Conservation (phyloP, 1,140 invertebrate species). For the Procambarus clarkii region DNA sequence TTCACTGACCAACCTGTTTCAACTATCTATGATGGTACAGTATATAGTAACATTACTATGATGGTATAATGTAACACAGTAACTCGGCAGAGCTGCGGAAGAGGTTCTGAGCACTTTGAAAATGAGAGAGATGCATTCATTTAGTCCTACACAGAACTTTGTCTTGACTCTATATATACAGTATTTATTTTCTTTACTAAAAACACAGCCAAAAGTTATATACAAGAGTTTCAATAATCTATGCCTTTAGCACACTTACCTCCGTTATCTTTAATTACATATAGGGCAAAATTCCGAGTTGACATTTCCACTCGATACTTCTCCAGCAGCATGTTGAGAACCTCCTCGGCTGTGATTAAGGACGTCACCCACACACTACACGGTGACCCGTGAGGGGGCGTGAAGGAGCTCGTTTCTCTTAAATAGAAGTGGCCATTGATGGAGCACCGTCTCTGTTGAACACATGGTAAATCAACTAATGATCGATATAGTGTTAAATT, state of each 20-base stretch:
- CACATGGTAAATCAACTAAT: neutral
- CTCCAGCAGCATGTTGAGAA: slow-evolving; percentile 89
- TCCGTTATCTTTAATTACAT: slow-evolving; percentile 88
- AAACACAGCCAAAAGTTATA: neutral
- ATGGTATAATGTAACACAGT: too few relatives aligned
- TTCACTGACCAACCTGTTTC: too few relatives aligned
- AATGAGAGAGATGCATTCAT: too few relatives aligned
- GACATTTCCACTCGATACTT: slow-evolving; percentile 91
- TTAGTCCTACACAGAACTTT: too few relatives aligned
- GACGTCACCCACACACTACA: slow-evolving; percentile 91
- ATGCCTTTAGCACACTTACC: slow-evolving; percentile 77
- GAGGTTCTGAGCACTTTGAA: too few relatives aligned
- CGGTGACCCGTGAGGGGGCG: slow-evolving; percentile 88
- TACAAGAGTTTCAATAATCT: slow-evolving; percentile 71
- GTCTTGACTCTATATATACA: too few relatives aligned
- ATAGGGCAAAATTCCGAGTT: slow-evolving; percentile 87
- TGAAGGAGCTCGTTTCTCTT: slow-evolving; percentile 91
- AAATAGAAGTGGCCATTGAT: slow-evolving; percentile 94
- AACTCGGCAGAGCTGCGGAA: too few relatives aligned
- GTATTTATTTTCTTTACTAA: too few relatives aligned
- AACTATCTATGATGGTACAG: too few relatives aligned
- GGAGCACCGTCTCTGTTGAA: slow-evolving; percentile 83
- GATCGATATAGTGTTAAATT: too few relatives aligned
- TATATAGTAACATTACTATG: too few relatives aligned
- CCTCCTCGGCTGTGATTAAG: slow-evolving; percentile 84